Conservation (phyloP, 2,113 vertebrate genomes). For the Acanthisitta chloris region DNA sequence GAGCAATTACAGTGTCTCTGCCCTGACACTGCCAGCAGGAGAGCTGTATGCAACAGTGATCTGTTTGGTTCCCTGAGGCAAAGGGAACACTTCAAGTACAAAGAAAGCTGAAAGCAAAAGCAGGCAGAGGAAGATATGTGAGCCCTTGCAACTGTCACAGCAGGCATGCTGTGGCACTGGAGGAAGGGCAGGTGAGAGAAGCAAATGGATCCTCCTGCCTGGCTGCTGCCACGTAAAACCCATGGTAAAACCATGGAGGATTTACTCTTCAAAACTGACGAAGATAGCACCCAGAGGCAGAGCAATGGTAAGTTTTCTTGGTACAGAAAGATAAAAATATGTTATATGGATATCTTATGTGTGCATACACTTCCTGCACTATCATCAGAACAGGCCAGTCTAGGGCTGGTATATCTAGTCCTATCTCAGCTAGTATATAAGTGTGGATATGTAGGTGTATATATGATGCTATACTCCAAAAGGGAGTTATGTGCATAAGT, state of each 20-base stretch:
- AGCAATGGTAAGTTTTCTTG: background rate
- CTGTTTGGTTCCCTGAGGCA: background rate
- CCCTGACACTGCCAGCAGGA: accelerated
- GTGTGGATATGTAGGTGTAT: background rate
- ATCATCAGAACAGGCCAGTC: background rate
- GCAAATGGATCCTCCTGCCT: background rate
- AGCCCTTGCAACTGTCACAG: background rate
- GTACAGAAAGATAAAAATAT: background rate
- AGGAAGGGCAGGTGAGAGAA: background rate
- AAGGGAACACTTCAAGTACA: background rate
- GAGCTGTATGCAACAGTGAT: background rate
- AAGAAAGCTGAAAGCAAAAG: background rate
- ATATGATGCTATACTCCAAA: background rate
- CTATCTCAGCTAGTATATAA: background rate
- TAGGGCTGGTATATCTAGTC: background rate
- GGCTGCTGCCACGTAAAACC: background rate
- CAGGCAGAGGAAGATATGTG: accelerated
- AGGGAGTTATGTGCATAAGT: background rate
- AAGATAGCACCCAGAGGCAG: background rate
- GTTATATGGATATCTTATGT: background rate
- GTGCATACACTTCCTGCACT: background rate
- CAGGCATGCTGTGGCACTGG: background rate
- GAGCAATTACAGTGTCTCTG: background rate
- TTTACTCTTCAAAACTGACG: background rate
- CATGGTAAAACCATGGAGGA: background rate